Base-by-base conservation (phyloP, 2,113 vertebrate species). In the Arothron firmamentum region DNA sequence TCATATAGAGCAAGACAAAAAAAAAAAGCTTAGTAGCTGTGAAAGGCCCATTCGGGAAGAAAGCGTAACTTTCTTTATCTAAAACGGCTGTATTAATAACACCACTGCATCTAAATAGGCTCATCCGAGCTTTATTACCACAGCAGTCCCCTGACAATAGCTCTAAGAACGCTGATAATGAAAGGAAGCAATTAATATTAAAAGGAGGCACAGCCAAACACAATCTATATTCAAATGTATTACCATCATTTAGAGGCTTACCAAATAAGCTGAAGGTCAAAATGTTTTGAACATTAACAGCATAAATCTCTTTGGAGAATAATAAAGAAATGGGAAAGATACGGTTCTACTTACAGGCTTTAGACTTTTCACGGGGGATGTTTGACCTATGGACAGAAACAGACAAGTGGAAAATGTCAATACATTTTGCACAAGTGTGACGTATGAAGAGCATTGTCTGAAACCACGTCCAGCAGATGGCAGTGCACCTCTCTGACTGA, bases 331-430 rank as follows among this genome's bases (percentile, higher is more conserved):
- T 14, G 55, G 42, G 56, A 52, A 54, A 75, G 51, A 65, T 49
- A 62, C 47, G 47, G 31, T 78, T 75, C 53, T 69, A 96, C 94
- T 98, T 87, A 97, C 95, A 83, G 91, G 93, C 92, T 94, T 98
- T 62, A 92, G 72, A 85, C 91, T 90, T 93, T 99, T 99, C 71
- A 94, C 91, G 65, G 97, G 97, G 70, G 97, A 97, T 16, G 95
- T 91, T 65, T 95, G 95, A 93, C 96, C 97, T 99, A 85, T 62
- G 21, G 59, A 73, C 48, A 68, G 51, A 81, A 52, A 79, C 9
- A 82, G 50, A 46, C 54, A 56, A 81, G 41, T 53, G 17, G 15
- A 72, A 21, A 75, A 77, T 41, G n/a, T 21, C 60, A 47, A 62
- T 46, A 7, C 10, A 11, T 31, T 31, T 31, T 31, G 28, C 28